Evolutionary conservation across 2,113 vertebrate genomes (phyloP), one percentile per base, ranked within the genome.

Genomic region (Pollimyrus isidori): DNA sequence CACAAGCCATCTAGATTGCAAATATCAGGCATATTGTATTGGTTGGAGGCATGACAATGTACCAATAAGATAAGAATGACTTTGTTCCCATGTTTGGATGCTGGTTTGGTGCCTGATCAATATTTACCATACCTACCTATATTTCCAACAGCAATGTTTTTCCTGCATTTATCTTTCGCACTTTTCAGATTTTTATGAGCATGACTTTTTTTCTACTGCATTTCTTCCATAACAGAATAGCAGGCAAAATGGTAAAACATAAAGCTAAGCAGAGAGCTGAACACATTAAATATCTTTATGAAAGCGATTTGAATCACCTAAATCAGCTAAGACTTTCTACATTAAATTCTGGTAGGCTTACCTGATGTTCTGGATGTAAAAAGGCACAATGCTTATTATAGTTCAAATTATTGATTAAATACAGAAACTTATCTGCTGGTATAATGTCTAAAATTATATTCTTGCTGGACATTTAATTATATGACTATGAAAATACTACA

Each of bases 191-290:
- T 91, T 83, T 89, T 65, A 80, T 89, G 88, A 56, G 11, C 6
- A 48, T 58, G 76, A 42, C 17, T 39, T 87, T 84, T 87, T 73
- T 52, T 90, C 86, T 84, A 58, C 73, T 76, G 21, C 85, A 76
- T 90, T 89, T 45, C 30, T 42, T 91, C 87, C 9, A 53, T 87
- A 88, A 89, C 56, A 87, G 88, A 48, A 76, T 42, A 21, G 76
- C 45, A 91, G 39, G 88, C 69, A 87, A 45, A 53, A 91, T 86
- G 87, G 90, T 90, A 91, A 91, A 88, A 69, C 69, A 56, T 89
- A 87, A 89, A 86, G 17, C 58, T 80, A 53, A 50, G 50, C 90
- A 73, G 69, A 83, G 87, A 30, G 39, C 86, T 82, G 23, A 86
- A 7, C 56, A 48, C 15, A 10, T 88, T 45, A 87, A 35, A 87